Evolutionary conservation across 2,797 vertebrate genomes (phyloP).

Genomic region (Eulemur albifrons): DNA sequence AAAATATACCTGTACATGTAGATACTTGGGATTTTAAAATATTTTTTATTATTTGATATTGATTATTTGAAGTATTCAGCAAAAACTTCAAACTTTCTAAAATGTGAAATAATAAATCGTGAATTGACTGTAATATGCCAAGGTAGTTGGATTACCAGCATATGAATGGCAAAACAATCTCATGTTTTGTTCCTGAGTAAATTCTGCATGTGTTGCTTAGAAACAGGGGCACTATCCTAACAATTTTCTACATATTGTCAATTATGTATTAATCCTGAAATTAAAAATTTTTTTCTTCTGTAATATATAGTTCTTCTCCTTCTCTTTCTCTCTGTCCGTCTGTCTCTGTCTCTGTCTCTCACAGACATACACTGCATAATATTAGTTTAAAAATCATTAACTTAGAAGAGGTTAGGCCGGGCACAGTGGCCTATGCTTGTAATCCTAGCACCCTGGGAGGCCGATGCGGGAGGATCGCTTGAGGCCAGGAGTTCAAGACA

Average conservation of each 20-base stretch:
- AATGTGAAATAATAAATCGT: not conserved
- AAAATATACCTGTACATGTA: not conserved
- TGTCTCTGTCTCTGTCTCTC: not conserved
- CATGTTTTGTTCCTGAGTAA: not conserved
- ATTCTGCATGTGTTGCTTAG: not conserved
- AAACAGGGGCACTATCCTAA: not conserved
- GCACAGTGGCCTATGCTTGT: not conserved
- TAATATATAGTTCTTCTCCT: not conserved
- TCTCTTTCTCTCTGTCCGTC: not conserved
- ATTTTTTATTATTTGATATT: not conserved
- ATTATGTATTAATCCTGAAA: not conserved
- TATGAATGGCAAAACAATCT: not conserved
- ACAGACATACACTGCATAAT: not conserved
- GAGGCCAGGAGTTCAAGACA: not conserved
- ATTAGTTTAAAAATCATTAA: not conserved
- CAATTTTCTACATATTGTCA: not conserved
- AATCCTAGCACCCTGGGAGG: not conserved
- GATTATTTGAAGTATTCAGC: not conserved
- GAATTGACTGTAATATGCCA: not conserved
- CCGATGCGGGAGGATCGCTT: not conserved
- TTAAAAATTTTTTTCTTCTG: not conserved
- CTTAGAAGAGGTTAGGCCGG: not conserved
- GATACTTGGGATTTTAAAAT: not conserved
- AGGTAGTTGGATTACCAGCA: not conserved
- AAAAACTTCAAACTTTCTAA: not conserved